These are phyloP conservation scores for Solenopsis invicta DNA, from an alignment of 1,140 invertebrate species.

Conservation along the genomic window DNA sequence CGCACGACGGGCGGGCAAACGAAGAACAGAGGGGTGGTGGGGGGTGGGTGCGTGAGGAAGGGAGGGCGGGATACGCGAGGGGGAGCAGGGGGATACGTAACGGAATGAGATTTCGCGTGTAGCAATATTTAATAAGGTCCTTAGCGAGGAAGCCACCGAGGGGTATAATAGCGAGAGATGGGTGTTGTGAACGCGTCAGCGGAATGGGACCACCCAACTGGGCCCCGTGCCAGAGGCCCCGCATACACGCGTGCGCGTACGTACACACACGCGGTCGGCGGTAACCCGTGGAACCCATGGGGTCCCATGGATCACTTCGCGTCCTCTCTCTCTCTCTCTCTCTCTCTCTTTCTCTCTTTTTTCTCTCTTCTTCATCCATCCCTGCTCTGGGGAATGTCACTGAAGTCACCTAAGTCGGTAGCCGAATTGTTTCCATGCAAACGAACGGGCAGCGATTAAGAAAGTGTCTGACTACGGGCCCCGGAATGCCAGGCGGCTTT, in stretches of 20 bases:
- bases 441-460: conserved; percentile 77
- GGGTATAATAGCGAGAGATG: conserved; percentile 83
- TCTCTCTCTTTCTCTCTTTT: conserved; percentile 29
- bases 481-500: conserved; percentile 70
- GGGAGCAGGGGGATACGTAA: conserved; percentile 40
- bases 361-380: not conserved
- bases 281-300: conserved; percentile 77
- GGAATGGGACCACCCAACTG: conserved; percentile 85
- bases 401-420: conserved; percentile 77
- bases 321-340: conserved; percentile 35
- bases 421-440: conserved; percentile 79
- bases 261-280: conserved; percentile 40
- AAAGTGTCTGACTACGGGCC: conserved; percentile 71
- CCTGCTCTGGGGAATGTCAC: conserved; percentile 71
- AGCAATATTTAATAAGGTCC: conserved; percentile 86
- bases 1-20: conserved; percentile 15
- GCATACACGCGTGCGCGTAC: conserved; percentile 63
- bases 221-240: conserved; percentile 81
- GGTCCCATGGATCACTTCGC: conserved; percentile 79
- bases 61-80: not conserved
- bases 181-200: conserved; percentile 85
- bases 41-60: too few species aligned
- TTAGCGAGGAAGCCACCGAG: conserved; percentile 81
- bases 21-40: not conserved
- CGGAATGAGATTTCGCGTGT: conserved; percentile 81